Conservation (phyloP, 1,140 invertebrate genomes). For the Ceratitis capitata region DNA sequence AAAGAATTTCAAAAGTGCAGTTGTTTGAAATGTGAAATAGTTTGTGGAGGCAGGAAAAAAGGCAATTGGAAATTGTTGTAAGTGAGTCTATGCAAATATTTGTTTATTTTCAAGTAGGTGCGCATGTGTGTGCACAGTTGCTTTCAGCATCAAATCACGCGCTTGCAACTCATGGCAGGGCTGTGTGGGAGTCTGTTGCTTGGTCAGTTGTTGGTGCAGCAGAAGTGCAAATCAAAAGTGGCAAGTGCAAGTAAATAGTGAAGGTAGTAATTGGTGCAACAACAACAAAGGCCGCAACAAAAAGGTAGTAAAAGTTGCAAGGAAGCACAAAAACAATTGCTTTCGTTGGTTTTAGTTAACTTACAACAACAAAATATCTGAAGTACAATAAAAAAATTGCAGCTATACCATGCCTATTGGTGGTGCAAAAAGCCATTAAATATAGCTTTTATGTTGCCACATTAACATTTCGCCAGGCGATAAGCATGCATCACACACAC, state of each 20-base stretch:
- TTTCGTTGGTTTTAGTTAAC: neutral
- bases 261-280: neutral
- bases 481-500: neutral
- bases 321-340: neutral
- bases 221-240: neutral
- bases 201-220: slow-evolving; percentile 21
- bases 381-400: too few relatives aligned
- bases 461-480: slow-evolving; percentile 6
- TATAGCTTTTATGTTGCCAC: slow-evolving; percentile 22
- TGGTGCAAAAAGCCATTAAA: slow-evolving; percentile 5
- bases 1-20: neutral
- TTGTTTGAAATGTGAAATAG: neutral
- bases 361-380: neutral
- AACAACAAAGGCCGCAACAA: neutral
- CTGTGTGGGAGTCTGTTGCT: neutral
- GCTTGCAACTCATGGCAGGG: neutral
- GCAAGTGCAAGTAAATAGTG: neutral
- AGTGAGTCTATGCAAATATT: neutral
- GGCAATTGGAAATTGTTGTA: neutral
- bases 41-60: neutral
- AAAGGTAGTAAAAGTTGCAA: too few relatives aligned
- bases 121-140: neutral
- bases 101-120: neutral
- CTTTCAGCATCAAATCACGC: neutral
- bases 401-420: neutral